Percentiles rank a stretch among this genome's conserved stretches.
These are phyloP conservation scores for Chrysomallon squamiferum DNA, from an alignment of 1,140 invertebrate genomes.

Conservation along the genomic window DNA sequence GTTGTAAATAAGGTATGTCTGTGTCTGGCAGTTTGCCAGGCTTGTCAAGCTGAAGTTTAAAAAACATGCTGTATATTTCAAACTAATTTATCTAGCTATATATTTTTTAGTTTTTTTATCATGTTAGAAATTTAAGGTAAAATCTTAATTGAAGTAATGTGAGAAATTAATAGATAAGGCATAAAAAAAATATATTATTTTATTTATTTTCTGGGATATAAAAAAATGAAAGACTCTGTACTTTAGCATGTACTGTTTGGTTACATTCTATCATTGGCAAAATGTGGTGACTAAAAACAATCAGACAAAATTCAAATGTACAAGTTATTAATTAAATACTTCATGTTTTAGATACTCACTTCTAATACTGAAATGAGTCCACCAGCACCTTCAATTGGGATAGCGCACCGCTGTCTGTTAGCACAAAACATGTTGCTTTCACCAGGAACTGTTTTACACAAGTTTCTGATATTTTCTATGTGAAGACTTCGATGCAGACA, in stretches of 20 bases:
- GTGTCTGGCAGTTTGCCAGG: constrained; percentile 80
- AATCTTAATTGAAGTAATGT: neutral
- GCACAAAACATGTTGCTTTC: constrained; percentile 93
- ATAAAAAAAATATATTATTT: too few relatives aligned
- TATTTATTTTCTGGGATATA: too few relatives aligned
- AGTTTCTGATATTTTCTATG: constrained; percentile 89
- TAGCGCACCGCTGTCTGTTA: constrained; percentile 83
- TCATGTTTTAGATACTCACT: too few relatives aligned
- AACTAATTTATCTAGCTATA: neutral
- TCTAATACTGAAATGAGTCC: constrained; percentile 89
- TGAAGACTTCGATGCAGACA: constrained; percentile 87
- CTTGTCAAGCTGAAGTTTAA: constrained; percentile 70
- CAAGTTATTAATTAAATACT: too few relatives aligned
- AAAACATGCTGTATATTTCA: neutral
- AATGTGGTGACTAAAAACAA: neutral
- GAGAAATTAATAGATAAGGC: too few relatives aligned
- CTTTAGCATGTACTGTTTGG: too few relatives aligned
- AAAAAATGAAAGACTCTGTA: too few relatives aligned
- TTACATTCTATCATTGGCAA: too few relatives aligned
- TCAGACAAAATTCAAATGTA: too few relatives aligned
- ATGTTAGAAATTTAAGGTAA: neutral
- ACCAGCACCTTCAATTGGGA: constrained; percentile 86
- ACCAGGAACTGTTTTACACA: constrained; percentile 88
- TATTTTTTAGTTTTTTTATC: neutral
- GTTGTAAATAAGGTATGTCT: constrained; percentile 82